Percentiles rank a stretch among this genome's conserved stretches.
Evolutionary conservation across 2,113 vertebrate species (phyloP).

Genomic region (Dissostichus mawsoni): DNA sequence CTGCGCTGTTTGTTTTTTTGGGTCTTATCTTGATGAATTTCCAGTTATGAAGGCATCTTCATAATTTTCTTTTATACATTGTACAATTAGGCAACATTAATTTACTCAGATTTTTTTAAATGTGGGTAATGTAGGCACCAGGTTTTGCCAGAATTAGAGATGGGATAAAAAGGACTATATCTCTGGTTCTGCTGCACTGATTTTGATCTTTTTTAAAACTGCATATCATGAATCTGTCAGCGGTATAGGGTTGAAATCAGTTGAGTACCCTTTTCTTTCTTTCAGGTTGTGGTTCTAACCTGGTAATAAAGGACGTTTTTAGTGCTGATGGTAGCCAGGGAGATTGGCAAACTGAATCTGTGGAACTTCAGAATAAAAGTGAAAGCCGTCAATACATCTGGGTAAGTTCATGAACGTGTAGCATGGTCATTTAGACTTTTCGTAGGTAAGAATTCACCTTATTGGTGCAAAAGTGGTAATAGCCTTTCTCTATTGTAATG

Average conservation of each 20-base stretch:
- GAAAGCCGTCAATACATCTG: conserved; percentile 64
- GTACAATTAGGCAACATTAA: too few relatives aligned
- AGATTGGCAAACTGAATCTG: conserved; percentile 67
- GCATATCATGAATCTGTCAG: background rate
- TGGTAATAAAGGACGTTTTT: background rate
- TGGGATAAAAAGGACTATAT: background rate
- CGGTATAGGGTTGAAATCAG: too few relatives aligned
- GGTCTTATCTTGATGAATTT: too few relatives aligned
- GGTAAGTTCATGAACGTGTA: conserved; percentile 39
- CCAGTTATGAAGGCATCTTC: too few relatives aligned
- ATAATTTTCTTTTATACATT: too few relatives aligned
- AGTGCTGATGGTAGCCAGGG: background rate
- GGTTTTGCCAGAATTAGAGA: background rate
- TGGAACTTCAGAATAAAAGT: rapidly evolving
- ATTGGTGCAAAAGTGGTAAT: background rate
- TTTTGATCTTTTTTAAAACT: background rate
- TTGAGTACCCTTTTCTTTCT: background rate
- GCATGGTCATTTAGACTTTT: background rate
- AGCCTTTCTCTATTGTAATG: background rate
- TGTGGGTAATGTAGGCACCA: background rate
- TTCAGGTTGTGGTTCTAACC: conserved; percentile 70
- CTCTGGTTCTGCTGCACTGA: background rate
- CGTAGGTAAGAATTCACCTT: background rate
- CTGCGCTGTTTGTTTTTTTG: too few relatives aligned
- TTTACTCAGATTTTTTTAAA: too few relatives aligned